Conservation (phyloP, 2,797 vertebrate genomes). For the Leptodactylus fallax region DNA sequence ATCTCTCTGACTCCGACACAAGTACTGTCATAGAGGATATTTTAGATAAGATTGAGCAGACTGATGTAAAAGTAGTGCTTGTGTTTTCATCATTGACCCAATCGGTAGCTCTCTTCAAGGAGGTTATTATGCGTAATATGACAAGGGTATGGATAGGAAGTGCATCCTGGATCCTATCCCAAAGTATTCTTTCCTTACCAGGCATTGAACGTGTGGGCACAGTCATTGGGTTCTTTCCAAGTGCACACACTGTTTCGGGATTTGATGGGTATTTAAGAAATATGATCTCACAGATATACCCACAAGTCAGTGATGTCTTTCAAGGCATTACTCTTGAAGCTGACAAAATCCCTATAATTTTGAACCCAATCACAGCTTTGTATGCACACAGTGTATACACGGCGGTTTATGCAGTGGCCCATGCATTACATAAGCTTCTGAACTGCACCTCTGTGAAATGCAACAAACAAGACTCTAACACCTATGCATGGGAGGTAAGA, state of each 20-base stretch:
- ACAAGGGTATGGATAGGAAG: slow-evolving; percentile 87
- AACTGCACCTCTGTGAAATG: slow-evolving; percentile 76
- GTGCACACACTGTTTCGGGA: slow-evolving; percentile 65
- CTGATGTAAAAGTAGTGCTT: slow-evolving; percentile 78
- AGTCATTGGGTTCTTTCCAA: slow-evolving; percentile 81
- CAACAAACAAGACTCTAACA: slow-evolving; percentile 13
- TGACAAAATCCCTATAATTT: slow-evolving; percentile 26
- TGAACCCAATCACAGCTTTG: slow-evolving; percentile 43
- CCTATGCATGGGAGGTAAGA: slow-evolving; percentile 89
- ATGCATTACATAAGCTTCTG: slow-evolving; percentile 84
- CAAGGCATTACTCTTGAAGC: slow-evolving; percentile 9
- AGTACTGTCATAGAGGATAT: slow-evolving; percentile 59
- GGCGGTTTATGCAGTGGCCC: slow-evolving; percentile 82
- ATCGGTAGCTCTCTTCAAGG: slow-evolving; percentile 73
- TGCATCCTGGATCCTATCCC: slow-evolving; percentile 80
- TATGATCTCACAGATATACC: slow-evolving; percentile 6
- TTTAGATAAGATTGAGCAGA: slow-evolving; percentile 72
- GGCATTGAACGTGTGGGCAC: slow-evolving; percentile 81
- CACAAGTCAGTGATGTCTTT: not conserved
- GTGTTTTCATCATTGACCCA: slow-evolving; percentile 74
- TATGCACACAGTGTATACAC: slow-evolving; percentile 72
- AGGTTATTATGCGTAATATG: slow-evolving; percentile 71
- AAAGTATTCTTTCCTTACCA: slow-evolving; percentile 67
- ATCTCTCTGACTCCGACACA: slow-evolving; percentile 50
- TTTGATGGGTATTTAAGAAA: slow-evolving; percentile 74